phyloP scores from a whole-genome alignment of 1,140 invertebrate genomes.

The Heliconius melpomene region DNA sequence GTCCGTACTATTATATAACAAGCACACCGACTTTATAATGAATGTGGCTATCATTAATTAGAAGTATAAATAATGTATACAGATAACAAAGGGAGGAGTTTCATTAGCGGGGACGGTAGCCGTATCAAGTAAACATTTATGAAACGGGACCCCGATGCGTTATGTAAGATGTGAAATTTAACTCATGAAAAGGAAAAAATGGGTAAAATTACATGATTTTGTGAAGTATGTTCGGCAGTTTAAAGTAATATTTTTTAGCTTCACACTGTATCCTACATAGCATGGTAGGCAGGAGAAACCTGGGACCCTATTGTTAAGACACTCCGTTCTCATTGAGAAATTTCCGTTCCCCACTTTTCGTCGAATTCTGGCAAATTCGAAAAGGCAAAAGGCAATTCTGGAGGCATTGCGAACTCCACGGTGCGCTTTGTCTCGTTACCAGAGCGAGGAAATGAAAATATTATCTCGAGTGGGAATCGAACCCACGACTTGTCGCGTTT shows the following conservation, averaged over 20 bases:
- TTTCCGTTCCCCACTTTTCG: no score
- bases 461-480: no score
- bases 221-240: not conserved
- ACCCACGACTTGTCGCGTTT: no score
- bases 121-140: slow-evolving; percentile 61
- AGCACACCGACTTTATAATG: slow-evolving; percentile 34
- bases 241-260: not conserved
- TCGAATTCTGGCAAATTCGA: no score
- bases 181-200: not conserved
- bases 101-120: slow-evolving; percentile 56
- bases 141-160: slow-evolving; percentile 35
- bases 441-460: no score
- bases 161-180: slow-evolving; percentile 7
- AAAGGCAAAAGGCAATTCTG: no score
- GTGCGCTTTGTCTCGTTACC: no score
- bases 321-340: no score
- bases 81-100: slow-evolving; percentile 59
- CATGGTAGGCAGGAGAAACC: no score
- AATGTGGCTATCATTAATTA: slow-evolving; percentile 38
- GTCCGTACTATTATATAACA: slow-evolving; percentile 16
- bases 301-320: no score
- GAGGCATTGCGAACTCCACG: no score
- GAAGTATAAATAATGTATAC: slow-evolving; percentile 40
- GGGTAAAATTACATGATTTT: not conserved
- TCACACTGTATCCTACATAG: no score